These are phyloP conservation scores for Endotricha flammealis DNA, from an alignment of 2,888 invertebrate genomes.

Conservation along the genomic window DNA sequence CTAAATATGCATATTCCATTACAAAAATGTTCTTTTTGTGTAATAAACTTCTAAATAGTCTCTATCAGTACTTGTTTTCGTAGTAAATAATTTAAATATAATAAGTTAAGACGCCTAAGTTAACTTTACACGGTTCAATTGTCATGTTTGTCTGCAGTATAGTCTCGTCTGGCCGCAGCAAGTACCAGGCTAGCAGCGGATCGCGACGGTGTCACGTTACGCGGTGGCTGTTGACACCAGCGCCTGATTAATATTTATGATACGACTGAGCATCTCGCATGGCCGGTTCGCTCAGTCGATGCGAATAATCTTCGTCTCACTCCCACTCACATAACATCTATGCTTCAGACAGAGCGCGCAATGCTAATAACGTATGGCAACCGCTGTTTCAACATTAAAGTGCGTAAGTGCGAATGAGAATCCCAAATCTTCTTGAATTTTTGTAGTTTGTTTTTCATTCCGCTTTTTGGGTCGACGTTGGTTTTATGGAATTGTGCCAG, in stretches of 20 bases:
- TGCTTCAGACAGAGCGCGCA: slow-evolving; percentile 43
- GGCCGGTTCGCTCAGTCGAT: slow-evolving; percentile 70
- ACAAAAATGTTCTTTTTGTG: too few relatives aligned
- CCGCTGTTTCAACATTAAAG: slow-evolving; percentile 60
- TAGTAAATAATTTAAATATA: too few relatives aligned
- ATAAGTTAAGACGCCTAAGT: too few relatives aligned
- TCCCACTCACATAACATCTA: slow-evolving; percentile 40
- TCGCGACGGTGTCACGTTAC: slow-evolving; percentile 75
- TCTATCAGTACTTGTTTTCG: too few relatives aligned
- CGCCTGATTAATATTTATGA: slow-evolving; percentile 79
- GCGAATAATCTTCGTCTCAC: slow-evolving; percentile 64
- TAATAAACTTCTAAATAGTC: too few relatives aligned
- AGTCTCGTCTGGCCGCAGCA: slow-evolving; percentile 46
- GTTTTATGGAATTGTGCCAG: slow-evolving; percentile 10
- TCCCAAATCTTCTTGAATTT: slow-evolving; percentile 68
- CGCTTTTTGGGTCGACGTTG: slow-evolving; percentile 36
- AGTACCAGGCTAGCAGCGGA: slow-evolving; percentile 70
- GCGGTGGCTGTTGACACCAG: slow-evolving; percentile 79
- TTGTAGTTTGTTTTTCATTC: slow-evolving; percentile 51
- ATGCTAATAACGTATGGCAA: slow-evolving; percentile 47
- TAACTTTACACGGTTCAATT: neutral
- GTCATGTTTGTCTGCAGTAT: slow-evolving; percentile 36
- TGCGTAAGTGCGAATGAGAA: slow-evolving; percentile 73
- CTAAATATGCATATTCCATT: too few relatives aligned
- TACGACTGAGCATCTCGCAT: slow-evolving; percentile 77